phyloP scores from a whole-genome alignment of 2,113 vertebrate species.

The Ageneiosus marmoratus region DNA sequence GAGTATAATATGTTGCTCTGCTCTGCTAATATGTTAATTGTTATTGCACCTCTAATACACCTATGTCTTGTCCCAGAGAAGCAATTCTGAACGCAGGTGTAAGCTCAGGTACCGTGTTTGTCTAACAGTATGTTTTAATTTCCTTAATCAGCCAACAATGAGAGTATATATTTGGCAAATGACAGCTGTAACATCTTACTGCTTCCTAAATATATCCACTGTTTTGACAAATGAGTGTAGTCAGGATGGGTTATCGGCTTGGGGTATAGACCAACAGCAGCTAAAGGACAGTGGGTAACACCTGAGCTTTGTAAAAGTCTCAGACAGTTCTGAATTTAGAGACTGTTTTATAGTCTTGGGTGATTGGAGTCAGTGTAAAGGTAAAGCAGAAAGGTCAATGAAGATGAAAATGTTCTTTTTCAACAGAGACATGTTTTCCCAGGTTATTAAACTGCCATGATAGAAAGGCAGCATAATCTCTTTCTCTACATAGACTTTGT shows the following conservation, averaged over 20 bases:
- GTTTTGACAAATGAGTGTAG: conserved; percentile 64
- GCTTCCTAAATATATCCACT: conserved; percentile 52
- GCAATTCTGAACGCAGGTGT: background rate
- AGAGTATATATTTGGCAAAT: conserved; percentile 1
- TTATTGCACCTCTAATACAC: background rate
- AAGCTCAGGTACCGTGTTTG: background rate
- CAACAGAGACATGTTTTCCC: background rate
- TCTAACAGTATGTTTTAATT: conserved; percentile 21
- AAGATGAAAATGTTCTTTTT: background rate
- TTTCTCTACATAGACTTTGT: too few species aligned
- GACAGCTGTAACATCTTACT: conserved; percentile 22
- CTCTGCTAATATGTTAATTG: background rate
- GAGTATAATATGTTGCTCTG: too few species aligned
- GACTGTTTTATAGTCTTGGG: background rate
- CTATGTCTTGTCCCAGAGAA: background rate
- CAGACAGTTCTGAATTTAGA: conserved; percentile 3
- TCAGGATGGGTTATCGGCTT: conserved; percentile 49
- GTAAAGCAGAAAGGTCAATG: background rate
- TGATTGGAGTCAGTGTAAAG: background rate
- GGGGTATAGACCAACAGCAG: conserved; percentile 62
- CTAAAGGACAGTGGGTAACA: conserved; percentile 37
- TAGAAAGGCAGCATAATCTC: too few species aligned
- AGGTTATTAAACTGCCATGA: too few species aligned
- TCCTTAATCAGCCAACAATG: conserved; percentile 16
- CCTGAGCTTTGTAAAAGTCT: conserved; percentile 33